A percentile compares a stretch with the other conserved stretches of the same genome.
phyloP scores from a whole-genome alignment of 2,797 vertebrate genomes.

The Harpagifer antarcticus region DNA sequence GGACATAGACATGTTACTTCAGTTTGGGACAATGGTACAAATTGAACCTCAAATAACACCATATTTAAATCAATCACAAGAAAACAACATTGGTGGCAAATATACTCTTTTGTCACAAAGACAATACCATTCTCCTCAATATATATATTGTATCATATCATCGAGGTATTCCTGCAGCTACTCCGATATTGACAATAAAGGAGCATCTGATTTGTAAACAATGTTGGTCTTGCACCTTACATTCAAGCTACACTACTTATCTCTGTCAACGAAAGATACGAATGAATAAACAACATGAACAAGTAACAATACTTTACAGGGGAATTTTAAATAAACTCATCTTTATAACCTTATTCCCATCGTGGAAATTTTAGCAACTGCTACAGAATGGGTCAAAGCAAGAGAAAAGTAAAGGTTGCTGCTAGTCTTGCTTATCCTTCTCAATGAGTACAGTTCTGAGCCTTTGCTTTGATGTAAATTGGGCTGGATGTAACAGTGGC shows the following conservation, averaged over 20 bases:
- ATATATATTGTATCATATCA: neutral
- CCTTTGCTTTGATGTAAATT: constrained; percentile 32
- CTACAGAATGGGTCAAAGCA: neutral
- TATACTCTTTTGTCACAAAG: neutral
- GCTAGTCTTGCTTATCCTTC: too few relatives aligned
- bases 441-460: constrained; percentile 20
- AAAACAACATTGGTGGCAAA: neutral
- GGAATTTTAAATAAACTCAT: neutral
- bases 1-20: constrained; percentile 44
- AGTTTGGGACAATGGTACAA: constrained; percentile 2
- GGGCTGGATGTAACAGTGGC: constrained; percentile 32
- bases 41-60: neutral
- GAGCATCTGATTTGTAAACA: neutral
- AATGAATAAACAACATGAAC: neutral
- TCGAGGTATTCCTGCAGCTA: neutral
- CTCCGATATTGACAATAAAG: neutral
- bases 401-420: neutral
- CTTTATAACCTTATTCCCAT: too few relatives aligned
- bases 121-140: neutral
- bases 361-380: too few relatives aligned
- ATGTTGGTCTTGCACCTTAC: neutral
- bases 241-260: neutral
- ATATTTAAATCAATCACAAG: neutral
- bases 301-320: neutral
- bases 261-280: neutral